phyloP scores from a whole-genome alignment of 2,113 vertebrate species.

The Corvus hawaiiensis region DNA sequence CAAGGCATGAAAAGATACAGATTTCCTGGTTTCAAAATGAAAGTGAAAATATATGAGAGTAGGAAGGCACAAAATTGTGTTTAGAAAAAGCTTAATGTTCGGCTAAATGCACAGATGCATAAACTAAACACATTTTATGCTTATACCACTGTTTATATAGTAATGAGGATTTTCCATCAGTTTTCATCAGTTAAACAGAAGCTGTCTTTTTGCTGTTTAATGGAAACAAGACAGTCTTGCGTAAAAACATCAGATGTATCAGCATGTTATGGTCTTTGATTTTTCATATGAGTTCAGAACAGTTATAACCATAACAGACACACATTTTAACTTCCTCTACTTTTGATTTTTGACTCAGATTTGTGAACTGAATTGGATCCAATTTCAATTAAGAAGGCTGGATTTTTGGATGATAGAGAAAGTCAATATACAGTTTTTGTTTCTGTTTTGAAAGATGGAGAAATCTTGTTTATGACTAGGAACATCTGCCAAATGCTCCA shows the following conservation, averaged over 20 bases:
- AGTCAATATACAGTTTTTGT: background rate
- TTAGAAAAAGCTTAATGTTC: constrained; percentile 36
- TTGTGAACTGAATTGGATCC: background rate
- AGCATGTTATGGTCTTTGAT: background rate
- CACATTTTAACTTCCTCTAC: background rate
- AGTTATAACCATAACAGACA: background rate
- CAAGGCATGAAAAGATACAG: constrained; percentile 12
- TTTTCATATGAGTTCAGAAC: background rate
- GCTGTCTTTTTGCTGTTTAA: constrained; percentile 4
- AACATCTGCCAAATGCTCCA: constrained; percentile 1
- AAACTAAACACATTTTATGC: constrained; percentile 50
- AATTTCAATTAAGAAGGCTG: background rate
- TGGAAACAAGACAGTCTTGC: constrained; percentile 14
- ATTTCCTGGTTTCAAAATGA: constrained; percentile 46
- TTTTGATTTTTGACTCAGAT: background rate
- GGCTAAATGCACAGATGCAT: constrained; percentile 50
- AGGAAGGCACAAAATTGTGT: constrained; percentile 37
- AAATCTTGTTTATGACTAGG: background rate
- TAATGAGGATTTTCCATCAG: constrained; percentile 43
- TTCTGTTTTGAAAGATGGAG: constrained; percentile 1
- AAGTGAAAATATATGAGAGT: constrained; percentile 46
- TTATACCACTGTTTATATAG: constrained; percentile 36
- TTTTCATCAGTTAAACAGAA: constrained; percentile 53
- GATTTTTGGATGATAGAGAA: background rate
- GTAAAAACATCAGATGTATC: background rate